A percentile compares a stretch with the other conserved stretches of the same genome.
Evolutionary conservation across 1,140 invertebrate species (phyloP).

Genomic region (Ceratitis capitata): DNA sequence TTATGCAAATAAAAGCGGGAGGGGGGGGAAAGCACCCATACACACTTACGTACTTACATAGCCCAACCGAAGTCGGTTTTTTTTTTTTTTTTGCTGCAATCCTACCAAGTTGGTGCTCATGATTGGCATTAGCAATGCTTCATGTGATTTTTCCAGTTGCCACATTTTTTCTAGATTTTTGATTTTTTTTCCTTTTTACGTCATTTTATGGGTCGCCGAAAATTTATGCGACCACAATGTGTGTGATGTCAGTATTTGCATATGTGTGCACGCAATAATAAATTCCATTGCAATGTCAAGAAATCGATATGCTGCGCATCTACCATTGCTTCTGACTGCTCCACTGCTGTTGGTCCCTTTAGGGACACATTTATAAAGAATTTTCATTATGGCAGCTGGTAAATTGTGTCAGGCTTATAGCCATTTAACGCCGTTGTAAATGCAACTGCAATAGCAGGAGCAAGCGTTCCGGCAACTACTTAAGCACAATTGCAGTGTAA

Average conservation of each 20-base stretch:
- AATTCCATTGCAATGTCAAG: constrained; percentile 11
- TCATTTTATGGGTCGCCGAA: neutral
- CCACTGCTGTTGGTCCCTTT: neutral
- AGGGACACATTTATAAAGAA: neutral
- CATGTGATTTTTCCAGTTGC: constrained; percentile 2
- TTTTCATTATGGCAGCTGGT: neutral
- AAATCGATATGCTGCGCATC: neutral
- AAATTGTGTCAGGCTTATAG: neutral
- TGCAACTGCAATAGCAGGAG: neutral
- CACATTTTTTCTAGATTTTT: neutral
- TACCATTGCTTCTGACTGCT: neutral
- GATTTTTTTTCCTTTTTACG: neutral
- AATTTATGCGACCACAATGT: constrained; percentile 20
- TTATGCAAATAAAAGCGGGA: neutral
- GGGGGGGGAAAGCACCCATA: no score
- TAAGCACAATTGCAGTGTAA: neutral
- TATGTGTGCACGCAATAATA: neutral
- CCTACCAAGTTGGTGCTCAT: neutral
- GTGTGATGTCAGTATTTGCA: neutral
- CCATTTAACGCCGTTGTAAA: neutral
- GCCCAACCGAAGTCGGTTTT: neutral
- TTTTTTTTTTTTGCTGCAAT: no score
- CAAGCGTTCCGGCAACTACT: neutral
- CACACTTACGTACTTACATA: neutral
- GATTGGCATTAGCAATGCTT: constrained; percentile 30